Evolutionary conservation across 2,113 vertebrate species (phyloP).

Genomic region (Camelus bactrianus): DNA sequence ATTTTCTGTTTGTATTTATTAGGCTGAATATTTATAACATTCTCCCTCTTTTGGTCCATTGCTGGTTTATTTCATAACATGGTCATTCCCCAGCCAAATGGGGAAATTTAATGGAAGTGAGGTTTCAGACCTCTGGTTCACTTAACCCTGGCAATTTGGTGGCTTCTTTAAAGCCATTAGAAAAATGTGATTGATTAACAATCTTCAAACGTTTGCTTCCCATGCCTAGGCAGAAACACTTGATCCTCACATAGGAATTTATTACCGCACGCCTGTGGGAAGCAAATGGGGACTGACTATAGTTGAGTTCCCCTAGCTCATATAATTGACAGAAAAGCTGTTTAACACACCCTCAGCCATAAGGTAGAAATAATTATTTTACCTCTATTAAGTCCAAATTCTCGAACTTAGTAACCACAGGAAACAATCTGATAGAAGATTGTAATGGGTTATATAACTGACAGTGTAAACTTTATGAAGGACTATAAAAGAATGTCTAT

Average conservation of each 20-base stretch:
- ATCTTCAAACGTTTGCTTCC: neutral
- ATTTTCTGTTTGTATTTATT: neutral
- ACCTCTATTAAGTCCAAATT: neutral
- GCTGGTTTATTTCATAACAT: constrained; percentile 20
- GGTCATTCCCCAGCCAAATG: neutral
- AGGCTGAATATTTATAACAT: neutral
- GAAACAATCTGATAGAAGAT: neutral
- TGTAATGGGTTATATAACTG: neutral
- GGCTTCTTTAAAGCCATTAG: neutral
- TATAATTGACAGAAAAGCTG: neutral
- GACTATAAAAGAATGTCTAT: neutral
- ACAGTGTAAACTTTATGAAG: neutral
- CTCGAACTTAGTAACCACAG: neutral
- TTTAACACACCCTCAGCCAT: neutral
- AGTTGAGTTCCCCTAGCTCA: neutral
- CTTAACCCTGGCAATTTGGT: neutral
- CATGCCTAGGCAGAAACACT: neutral
- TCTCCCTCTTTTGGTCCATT: neutral
- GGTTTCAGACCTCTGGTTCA: neutral
- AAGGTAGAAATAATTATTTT: constrained; percentile 43
- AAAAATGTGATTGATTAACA: neutral
- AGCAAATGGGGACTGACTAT: neutral
- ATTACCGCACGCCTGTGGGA: neutral
- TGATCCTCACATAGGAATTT: neutral
- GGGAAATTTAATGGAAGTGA: neutral